Conservation (phyloP, 2,888 invertebrate genomes). For the Gisinianus flammeolus region DNA sequence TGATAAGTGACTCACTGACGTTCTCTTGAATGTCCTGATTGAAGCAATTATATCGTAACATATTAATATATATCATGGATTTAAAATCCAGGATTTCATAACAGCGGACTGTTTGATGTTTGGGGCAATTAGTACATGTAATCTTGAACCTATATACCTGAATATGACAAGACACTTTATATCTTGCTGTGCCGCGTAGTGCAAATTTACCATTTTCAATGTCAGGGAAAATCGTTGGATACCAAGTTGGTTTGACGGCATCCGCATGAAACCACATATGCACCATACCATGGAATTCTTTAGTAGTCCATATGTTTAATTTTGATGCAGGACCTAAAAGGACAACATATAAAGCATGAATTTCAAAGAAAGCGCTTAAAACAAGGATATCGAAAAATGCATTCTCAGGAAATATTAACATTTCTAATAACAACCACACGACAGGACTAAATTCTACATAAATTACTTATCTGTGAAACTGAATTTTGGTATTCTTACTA, state of each 20-base stretch:
- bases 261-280: conserved; percentile 86
- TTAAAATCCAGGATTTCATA: no score
- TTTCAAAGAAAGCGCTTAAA: no score
- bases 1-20: no score
- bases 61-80: no score
- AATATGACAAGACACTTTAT: conserved; percentile 76
- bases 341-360: no score
- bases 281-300: conserved; percentile 75
- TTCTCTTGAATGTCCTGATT: no score
- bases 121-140: not conserved
- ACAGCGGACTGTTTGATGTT: not conserved
- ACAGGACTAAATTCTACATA: not conserved
- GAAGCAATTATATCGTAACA: no score
- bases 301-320: conserved; percentile 72
- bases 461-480: not conserved
- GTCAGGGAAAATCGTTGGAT: conserved; percentile 60
- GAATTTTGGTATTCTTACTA: no score
- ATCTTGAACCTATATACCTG: no score
- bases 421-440: not conserved
- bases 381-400: conserved; percentile 72
- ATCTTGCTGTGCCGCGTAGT: conserved; percentile 79
- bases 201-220: conserved; percentile 67
- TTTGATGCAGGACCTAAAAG: conserved; percentile 71
- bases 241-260: conserved; percentile 61
- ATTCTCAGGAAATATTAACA: conserved; percentile 64